Evolutionary conservation across 2,113 vertebrate species (phyloP).

Genomic region (Zapus hudsonius): DNA sequence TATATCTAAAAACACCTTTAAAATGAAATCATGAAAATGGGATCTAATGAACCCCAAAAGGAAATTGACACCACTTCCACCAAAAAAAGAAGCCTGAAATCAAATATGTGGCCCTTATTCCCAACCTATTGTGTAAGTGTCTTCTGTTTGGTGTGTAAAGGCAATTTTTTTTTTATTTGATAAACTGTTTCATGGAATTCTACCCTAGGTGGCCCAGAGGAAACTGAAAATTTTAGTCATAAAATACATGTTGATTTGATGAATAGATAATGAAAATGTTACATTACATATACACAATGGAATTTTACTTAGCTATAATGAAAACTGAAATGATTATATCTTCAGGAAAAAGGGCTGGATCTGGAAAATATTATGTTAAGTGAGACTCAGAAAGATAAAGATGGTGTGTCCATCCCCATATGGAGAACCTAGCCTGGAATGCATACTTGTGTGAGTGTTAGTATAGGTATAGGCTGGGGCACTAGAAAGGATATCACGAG

Average conservation of each 20-base stretch:
- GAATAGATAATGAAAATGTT: no score
- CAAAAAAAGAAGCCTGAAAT: conserved; percentile 6
- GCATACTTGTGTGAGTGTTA: no score
- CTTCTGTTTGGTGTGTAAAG: neutral
- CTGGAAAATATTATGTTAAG: no score
- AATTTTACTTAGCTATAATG: no score
- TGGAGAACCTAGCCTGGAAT: no score
- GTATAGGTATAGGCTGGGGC: no score
- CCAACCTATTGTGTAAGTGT: neutral
- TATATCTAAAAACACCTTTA: conserved; percentile 27
- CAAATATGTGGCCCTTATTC: neutral
- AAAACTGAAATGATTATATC: no score
- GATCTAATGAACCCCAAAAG: conserved; percentile 24
- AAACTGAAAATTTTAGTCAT: neutral
- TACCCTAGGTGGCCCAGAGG: neutral
- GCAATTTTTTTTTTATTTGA: neutral
- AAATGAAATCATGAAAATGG: conserved; percentile 29
- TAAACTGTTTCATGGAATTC: neutral
- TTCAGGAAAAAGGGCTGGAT: no score
- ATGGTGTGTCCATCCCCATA: no score
- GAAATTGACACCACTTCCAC: conserved; percentile 9
- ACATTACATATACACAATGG: no score
- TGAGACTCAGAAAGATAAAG: no score
- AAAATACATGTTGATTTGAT: neutral
- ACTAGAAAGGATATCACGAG: no score